Conservation (phyloP, 2,888 invertebrate species). For the Drosophila melanosoma region DNA sequence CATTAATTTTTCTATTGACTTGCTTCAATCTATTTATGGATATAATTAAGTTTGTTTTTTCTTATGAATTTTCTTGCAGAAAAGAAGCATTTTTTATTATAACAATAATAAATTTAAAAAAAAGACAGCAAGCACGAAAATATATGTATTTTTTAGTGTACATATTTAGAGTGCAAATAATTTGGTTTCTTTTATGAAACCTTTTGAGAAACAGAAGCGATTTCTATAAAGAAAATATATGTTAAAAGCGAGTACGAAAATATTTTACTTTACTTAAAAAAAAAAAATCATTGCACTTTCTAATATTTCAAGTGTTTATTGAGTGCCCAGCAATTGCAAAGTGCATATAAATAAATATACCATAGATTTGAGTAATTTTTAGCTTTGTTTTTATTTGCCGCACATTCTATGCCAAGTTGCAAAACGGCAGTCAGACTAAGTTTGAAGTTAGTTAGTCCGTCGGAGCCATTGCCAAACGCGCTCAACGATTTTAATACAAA, state of each 20-base stretch:
- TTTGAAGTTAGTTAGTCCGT: conserved; percentile 1
- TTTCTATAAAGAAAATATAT: neutral
- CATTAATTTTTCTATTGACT: conserved; percentile 7
- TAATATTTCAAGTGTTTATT: conserved; percentile 7
- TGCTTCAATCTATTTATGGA: neutral
- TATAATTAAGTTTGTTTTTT: neutral
- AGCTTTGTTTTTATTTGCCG: conserved; percentile 5
- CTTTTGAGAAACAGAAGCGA: neutral
- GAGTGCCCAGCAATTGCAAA: conserved; percentile 9
- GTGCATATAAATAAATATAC: conserved; percentile 18
- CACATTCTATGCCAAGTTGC: conserved; percentile 71
- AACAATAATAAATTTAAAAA: neutral
- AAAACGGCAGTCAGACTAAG: conserved; percentile 51
- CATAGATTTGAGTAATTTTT: conserved; percentile 41
- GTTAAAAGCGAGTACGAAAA: neutral
- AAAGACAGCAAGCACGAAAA: neutral
- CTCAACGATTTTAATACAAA: conserved; percentile 67
- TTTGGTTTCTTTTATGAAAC: neutral
- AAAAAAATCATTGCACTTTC: conserved; percentile 8
- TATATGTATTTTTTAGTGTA: neutral
- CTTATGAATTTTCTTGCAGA: neutral
- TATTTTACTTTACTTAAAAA: neutral
- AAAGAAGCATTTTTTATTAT: neutral
- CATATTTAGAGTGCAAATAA: neutral
- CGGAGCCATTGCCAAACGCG: conserved; percentile 67